Conservation (phyloP, 2,113 vertebrate genomes). For the Notechis scutatus region DNA sequence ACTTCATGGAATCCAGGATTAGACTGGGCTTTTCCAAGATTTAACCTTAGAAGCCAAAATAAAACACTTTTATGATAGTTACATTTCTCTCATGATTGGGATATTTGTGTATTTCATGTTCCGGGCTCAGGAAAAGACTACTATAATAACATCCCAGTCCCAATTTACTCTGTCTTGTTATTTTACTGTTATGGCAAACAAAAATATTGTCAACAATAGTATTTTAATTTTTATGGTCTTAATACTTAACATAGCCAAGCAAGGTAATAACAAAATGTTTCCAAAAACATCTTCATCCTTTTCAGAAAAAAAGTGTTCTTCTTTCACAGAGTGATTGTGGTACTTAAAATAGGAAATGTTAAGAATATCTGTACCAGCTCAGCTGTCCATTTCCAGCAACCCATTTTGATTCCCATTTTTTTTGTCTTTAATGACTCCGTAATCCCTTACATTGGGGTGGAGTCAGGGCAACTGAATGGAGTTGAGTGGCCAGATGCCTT, state of each 20-base stretch:
- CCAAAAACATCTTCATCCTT: background rate
- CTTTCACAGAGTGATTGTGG: background rate
- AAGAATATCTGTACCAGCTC: background rate
- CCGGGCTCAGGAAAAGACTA: background rate
- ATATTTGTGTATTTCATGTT: background rate
- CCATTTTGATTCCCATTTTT: background rate
- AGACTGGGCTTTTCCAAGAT: background rate
- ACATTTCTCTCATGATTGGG: background rate
- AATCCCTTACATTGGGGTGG: too few relatives aligned
- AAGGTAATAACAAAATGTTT: background rate
- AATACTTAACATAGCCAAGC: background rate
- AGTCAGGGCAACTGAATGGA: too few relatives aligned
- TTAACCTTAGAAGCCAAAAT: background rate
- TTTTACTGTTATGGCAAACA: background rate
- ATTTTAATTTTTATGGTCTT: background rate
- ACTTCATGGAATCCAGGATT: background rate
- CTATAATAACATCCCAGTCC: background rate
- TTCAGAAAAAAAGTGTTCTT: background rate
- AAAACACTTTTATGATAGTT: background rate
- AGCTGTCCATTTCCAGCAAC: background rate
- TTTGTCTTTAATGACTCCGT: too few relatives aligned
- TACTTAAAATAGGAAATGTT: background rate
- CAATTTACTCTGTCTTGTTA: background rate
- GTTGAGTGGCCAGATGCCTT: too few relatives aligned
- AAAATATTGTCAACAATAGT: background rate